Base-by-base conservation (phyloP, 2,113 vertebrate species). In the Sisor rabdophorus region DNA sequence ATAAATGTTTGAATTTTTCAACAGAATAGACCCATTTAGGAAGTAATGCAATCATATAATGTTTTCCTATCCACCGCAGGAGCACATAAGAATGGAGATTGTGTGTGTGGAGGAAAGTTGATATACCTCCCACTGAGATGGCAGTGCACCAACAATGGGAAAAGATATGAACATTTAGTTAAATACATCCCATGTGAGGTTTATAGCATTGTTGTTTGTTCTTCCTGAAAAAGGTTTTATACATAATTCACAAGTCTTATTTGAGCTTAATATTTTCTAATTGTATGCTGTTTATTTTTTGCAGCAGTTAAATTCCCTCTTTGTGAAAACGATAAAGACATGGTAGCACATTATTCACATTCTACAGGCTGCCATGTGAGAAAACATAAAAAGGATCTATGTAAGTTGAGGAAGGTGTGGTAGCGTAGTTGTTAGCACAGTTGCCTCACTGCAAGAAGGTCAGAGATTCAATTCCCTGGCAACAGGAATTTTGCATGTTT, bases 1-100 rank as follows among this genome's bases (percentile, higher is more conserved):
- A 72, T 69, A 65, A 78, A 78, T 72, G 77, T 78, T 78, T 65
- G 70, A 64, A 73, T 78, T 72, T 78, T 78, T 72, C 48, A 78
- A 73, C 59, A 60, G 69, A 78, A 78, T 78, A 78, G 77, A 78
- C 69, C 77, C 77, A 78, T 78, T 78, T 73, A 72, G 69, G 59
- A 73, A 60, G 47, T 73, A 78, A 78, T 78, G 77, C 73, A 78
- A 78, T 78, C 77, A 78, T 72, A 78, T 78, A 50, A 78, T 78
- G 70, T 78, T 78, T 69, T 78, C 63, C 77, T 60, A 78, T 59
- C 69, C 77, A 78, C 69, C 73, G 77, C 76, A 71, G 28, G 47
- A 70, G 67, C 32, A 73, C 59, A 73, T 63, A 69, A 59, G 58
- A 72, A 61, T 19, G 22, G 58, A 47, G 63, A 47, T 30, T 61